Evolutionary conservation across 1,140 invertebrate genomes (phyloP).

Genomic region (Archivesica marissinica): DNA sequence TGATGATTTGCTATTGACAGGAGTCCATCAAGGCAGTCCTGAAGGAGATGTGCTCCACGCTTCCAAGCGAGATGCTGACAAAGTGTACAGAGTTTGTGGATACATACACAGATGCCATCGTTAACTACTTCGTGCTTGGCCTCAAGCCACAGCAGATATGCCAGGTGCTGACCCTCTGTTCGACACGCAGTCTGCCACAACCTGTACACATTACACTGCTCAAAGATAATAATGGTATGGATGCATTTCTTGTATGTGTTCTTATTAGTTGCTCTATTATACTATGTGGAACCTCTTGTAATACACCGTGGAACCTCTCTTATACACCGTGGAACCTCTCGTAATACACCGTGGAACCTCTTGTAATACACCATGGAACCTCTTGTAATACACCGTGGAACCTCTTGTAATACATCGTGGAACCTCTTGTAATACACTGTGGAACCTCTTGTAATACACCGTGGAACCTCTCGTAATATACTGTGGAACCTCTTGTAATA

Average conservation of each 20-base stretch:
- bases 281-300: too few species aligned
- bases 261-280: too few species aligned
- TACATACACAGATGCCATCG: constrained; percentile 90
- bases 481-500: too few species aligned
- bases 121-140: constrained; percentile 89
- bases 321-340: too few species aligned
- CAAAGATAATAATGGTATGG: constrained; percentile 9
- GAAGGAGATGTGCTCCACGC: constrained; percentile 88
- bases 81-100: constrained; percentile 92
- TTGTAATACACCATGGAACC: too few species aligned
- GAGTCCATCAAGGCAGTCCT: constrained; percentile 90
- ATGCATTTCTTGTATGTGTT: background rate
- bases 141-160: constrained; percentile 90
- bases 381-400: too few species aligned
- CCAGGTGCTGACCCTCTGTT: constrained; percentile 88
- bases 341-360: too few species aligned
- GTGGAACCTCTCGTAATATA: too few species aligned
- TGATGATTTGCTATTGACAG: constrained; percentile 85
- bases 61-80: constrained; percentile 88
- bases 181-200: background rate
- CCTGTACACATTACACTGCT: constrained; percentile 25
- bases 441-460: too few species aligned
- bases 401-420: too few species aligned
- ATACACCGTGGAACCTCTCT: too few species aligned
- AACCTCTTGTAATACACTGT: too few species aligned